phyloP scores from a whole-genome alignment of 37 sponge, comb jelly and placozoan species.

The Petrosia ficiformis region DNA sequence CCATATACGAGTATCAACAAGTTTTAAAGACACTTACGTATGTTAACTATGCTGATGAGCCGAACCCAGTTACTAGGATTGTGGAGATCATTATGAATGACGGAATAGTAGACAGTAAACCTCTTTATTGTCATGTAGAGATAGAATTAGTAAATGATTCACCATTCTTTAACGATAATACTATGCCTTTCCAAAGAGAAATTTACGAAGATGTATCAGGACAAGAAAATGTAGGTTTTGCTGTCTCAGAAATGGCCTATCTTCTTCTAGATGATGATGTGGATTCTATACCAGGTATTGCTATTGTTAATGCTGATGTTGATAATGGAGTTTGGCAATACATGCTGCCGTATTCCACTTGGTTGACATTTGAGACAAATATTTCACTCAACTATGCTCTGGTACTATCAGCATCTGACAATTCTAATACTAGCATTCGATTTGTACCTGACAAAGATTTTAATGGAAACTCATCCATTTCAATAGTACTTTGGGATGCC shows the following conservation, averaged over 20 bases:
- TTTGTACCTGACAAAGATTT: constrained; percentile 63
- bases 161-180: constrained; percentile 52
- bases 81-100: constrained; percentile 64
- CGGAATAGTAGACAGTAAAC: constrained; percentile 32
- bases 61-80: constrained; percentile 33
- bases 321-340: constrained; percentile 63
- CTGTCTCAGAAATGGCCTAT: constrained; percentile 23
- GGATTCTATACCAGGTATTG: constrained; percentile 55
- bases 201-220: constrained; percentile 58
- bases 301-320: constrained; percentile 38
- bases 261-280: constrained; percentile 75
- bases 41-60: constrained; percentile 86
- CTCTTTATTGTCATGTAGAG: constrained; percentile 37
- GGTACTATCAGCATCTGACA: constrained; percentile 17
- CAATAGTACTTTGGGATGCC: constrained; percentile 74
- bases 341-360: constrained; percentile 17
- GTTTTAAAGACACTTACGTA: constrained; percentile 75
- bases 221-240: constrained; percentile 41
- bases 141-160: constrained; percentile 89
- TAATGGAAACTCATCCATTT: constrained; percentile 42
- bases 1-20: constrained; percentile 55
- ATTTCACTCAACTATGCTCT: constrained; percentile 35
- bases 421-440: constrained; percentile 18
- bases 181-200: constrained; percentile 27
- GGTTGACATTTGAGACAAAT: constrained; percentile 11